Percentiles rank a stretch among this genome's conserved stretches.
Conservation (phyloP, 53 echinoderm and acorn worm genomes). For the Antedon mediterranea region DNA sequence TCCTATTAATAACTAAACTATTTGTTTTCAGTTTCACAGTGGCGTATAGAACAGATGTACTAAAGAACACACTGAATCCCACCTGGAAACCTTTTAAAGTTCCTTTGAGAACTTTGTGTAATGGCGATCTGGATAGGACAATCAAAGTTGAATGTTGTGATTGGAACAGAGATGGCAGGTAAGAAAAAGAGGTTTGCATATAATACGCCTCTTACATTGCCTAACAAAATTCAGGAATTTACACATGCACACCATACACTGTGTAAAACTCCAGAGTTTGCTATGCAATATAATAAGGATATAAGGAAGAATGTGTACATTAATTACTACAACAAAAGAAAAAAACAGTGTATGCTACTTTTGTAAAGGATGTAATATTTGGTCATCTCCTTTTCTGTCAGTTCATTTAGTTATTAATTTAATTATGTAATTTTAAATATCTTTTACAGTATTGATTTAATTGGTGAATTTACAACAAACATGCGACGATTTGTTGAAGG, state of each 20-base stretch:
- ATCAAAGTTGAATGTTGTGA: constrained; percentile 93
- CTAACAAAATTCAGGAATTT: not conserved
- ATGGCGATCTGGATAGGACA: constrained; percentile 75
- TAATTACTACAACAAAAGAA: too few species aligned
- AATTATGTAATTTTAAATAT: not conserved
- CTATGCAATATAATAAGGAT: too few species aligned
- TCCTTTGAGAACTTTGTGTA: constrained; percentile 63
- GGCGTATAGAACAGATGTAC: constrained; percentile 87
- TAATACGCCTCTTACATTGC: not conserved
- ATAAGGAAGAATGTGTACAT: too few species aligned
- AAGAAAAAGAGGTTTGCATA: not conserved
- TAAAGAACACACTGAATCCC: constrained; percentile 94
- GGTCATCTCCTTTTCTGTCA: too few species aligned
- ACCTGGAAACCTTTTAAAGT: constrained; percentile 59
- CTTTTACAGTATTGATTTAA: constrained; percentile 72
- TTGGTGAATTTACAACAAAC: constrained; percentile 68
- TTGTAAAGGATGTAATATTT: too few species aligned
- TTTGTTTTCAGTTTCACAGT: constrained; percentile 52
- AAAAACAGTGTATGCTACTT: too few species aligned
- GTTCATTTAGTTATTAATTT: not conserved
- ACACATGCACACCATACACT: not conserved
- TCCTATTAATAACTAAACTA: not conserved
- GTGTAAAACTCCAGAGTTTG: too few species aligned
- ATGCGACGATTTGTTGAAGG: constrained; percentile 56
- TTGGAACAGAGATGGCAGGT: constrained; percentile 93